Percentiles rank a stretch among this genome's conserved stretches.
Evolutionary conservation across 2,113 vertebrate species (phyloP).

Genomic region (Dermatemys mawii): DNA sequence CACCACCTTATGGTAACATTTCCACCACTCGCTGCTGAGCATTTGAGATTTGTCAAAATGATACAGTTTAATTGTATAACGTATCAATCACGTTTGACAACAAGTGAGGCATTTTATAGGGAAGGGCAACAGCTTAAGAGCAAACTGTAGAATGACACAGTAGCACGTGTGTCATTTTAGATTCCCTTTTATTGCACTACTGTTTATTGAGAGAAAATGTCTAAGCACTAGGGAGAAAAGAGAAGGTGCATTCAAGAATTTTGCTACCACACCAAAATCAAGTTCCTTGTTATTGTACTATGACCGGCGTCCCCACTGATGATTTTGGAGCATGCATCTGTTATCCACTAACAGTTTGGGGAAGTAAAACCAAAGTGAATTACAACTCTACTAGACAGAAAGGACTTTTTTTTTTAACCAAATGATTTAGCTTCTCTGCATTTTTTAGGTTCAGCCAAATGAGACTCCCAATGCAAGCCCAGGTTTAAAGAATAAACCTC

Average conservation of each 20-base stretch:
- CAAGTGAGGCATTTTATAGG: rapidly evolving
- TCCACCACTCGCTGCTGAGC: background rate
- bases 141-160: rapidly evolving
- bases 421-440: constrained; percentile 9
- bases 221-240: background rate
- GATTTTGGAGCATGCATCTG: background rate
- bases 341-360: background rate
- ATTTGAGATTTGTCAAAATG: background rate
- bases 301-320: background rate
- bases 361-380: constrained; percentile 19
- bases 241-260: rapidly evolving
- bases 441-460: background rate
- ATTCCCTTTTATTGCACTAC: background rate
- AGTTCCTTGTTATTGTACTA: background rate
- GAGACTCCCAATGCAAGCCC: background rate
- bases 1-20: background rate
- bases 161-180: background rate
- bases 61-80: too few species aligned
- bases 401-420: constrained; percentile 6
- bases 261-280: background rate
- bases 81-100: background rate
- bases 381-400: constrained; percentile 3
- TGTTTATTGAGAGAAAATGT: rapidly evolving
- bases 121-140: rapidly evolving
- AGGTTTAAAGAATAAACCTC: background rate